Conservation (phyloP, 2,113 vertebrate genomes). For the Etheostoma spectabile region DNA sequence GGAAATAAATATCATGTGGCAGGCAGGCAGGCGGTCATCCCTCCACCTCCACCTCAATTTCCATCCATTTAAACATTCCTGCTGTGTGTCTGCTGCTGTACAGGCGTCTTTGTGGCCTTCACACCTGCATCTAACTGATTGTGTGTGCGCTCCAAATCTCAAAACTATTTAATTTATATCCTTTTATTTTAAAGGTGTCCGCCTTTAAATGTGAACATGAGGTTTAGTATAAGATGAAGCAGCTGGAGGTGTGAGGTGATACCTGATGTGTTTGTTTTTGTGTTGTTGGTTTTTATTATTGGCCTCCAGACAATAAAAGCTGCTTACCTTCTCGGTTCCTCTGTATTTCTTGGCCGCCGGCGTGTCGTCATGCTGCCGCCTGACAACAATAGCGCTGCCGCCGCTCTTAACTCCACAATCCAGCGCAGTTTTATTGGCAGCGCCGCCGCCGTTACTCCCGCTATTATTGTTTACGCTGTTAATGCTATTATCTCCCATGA, state of each 20-base stretch:
- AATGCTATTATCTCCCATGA: constrained; percentile 74
- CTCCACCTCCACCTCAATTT: constrained; percentile 20
- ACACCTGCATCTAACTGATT: constrained; percentile 56
- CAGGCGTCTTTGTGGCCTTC: constrained; percentile 56
- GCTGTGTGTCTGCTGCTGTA: constrained; percentile 26
- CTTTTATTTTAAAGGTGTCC: background rate
- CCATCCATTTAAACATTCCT: constrained; percentile 22
- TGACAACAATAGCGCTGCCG: constrained; percentile 90
- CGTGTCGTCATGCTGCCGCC: constrained; percentile 89
- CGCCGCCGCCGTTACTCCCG: constrained; percentile 18
- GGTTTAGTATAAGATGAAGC: fast-evolving
- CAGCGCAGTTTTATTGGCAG: constrained; percentile 80
- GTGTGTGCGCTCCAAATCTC: constrained; percentile 55
- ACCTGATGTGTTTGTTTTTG: background rate
- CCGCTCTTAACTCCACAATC: constrained; percentile 86
- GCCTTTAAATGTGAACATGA: background rate
- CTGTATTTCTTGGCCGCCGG: constrained; percentile 92
- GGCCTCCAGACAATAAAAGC: constrained; percentile 64
- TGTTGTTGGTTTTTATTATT: background rate
- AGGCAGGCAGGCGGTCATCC: constrained; percentile 15
- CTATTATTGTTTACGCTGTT: constrained; percentile 71
- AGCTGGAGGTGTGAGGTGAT: background rate
- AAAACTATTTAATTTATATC: background rate
- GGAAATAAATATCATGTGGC: constrained; percentile 43
- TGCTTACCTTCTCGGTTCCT: constrained; percentile 93